A percentile compares a stretch with the other conserved stretches of the same genome.
Evolutionary conservation across 2,113 vertebrate genomes (phyloP).

Genomic region (Scortum barcoo): DNA sequence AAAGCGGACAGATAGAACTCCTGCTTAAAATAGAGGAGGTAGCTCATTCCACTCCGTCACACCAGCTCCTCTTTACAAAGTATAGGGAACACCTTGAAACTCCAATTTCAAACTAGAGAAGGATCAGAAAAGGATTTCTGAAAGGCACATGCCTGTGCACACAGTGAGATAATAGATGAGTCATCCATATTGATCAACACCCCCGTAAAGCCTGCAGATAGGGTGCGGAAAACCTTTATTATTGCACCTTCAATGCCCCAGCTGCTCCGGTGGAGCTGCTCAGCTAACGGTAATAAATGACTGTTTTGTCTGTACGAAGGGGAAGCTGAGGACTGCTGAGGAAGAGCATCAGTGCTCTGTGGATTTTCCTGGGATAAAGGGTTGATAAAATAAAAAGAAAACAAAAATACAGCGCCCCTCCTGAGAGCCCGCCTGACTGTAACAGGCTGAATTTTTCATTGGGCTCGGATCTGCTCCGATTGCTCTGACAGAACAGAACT

Average conservation of each 20-base stretch:
- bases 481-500: conserved; percentile 43
- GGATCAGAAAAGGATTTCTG: conserved; percentile 3
- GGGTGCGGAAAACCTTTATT: conserved; percentile 5
- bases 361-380: conserved; percentile 16
- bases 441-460: conserved; percentile 72
- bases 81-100: not conserved
- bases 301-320: conserved; percentile 22
- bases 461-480: conserved; percentile 18
- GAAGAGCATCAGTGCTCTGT: not conserved
- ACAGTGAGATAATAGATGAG: conserved; percentile 9
- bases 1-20: not conserved
- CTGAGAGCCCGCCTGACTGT: conserved; percentile 35
- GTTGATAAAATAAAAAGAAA: conserved; percentile 20
- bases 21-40: not conserved
- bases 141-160: not conserved
- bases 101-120: not conserved
- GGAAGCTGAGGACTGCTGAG: not conserved
- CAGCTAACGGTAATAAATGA: not conserved
- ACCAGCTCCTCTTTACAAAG: not conserved
- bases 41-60: not conserved
- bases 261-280: conserved; percentile 9
- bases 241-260: not conserved
- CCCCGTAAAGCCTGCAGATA: not conserved
- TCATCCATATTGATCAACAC: conserved; percentile 24
- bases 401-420: not conserved